These are phyloP conservation scores for Coelogynopora nodosa DNA, from an alignment of 2,888 invertebrate genomes.

Conservation along the genomic window DNA sequence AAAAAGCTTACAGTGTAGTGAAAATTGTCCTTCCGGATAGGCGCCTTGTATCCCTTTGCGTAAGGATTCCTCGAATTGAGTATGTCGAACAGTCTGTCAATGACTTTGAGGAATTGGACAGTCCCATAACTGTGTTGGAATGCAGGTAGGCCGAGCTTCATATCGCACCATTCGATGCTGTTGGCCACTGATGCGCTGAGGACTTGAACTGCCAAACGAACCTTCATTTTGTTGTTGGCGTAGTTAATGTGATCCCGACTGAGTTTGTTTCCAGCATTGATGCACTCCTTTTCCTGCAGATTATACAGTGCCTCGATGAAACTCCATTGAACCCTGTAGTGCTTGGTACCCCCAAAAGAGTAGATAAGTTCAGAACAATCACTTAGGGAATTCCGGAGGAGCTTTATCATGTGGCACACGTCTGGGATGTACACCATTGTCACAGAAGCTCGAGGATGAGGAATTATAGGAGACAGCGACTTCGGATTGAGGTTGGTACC, in stretches of 20 bases:
- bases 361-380: background rate
- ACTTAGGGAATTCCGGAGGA: background rate
- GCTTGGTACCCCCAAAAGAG: background rate
- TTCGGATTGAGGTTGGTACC: background rate
- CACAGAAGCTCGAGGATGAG: background rate
- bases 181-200: too few relatives aligned
- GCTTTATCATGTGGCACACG: background rate
- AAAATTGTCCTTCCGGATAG: too few relatives aligned
- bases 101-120: too few relatives aligned
- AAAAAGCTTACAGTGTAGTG: too few relatives aligned
- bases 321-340: background rate
- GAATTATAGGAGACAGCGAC: background rate
- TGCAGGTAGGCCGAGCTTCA: background rate
- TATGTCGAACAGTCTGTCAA: too few relatives aligned
- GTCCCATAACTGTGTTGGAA: background rate
- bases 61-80: too few relatives aligned
- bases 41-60: too few relatives aligned
- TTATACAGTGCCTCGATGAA: background rate
- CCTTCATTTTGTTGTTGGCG: background rate
- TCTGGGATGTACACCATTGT: background rate
- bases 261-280: background rate
- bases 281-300: background rate
- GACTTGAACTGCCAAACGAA: background rate
- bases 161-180: background rate
- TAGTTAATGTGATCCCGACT: background rate